Evolutionary conservation across 2,113 vertebrate species (phyloP), one percentile per base, ranked within the genome.

Genomic region (Notothenia rossii): DNA sequence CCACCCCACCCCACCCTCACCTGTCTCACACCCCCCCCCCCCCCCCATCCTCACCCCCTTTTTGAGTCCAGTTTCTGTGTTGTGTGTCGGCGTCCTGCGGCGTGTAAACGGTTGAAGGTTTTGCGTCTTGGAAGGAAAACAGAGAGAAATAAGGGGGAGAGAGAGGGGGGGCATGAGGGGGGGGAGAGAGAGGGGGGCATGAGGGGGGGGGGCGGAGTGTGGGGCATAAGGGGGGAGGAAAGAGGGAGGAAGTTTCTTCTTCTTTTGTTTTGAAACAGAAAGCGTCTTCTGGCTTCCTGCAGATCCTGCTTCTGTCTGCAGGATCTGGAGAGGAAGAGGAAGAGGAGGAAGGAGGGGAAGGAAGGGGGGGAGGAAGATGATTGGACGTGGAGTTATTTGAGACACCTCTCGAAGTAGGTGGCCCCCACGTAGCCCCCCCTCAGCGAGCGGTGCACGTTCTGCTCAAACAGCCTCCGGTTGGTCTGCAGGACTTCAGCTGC

Each of bases 321-420:
- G 79, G 68, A 53, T 29, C 64, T 18, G 72, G 58, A 43, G 25
- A 50, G 59, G 13, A n/a, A 40, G 10, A 18, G 33, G 43, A 40
- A 5, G 3, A n/a, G n/a, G n/a, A n/a, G 59, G 56, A 14, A 12
- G 71, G 73, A 18, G 13, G 10, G 20, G n/a, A 10, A 75, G 22
- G 45, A 25, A 48, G n/a, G 7, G n/a, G 74, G 43, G 64, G 82
- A 0, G 49, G 66, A 61, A 70, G 58, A 75, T 58, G n/a, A 25
- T 1, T 56, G 79, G 78, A 65, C 25, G 65, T 36, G 54, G 12
- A 85, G 87, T 91, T 97, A 97, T 96, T 98, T 98, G 72, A 98
- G 96, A 95, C 97, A 98, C 92, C 97, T 96, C 90, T 98, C 97
- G 13, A 98, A 98, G 94, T 97, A 98, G 91, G 96, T 97, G 91